Percentiles rank a stretch among this genome's conserved stretches.
Conservation (phyloP, 2,113 vertebrate species). For the cat (Felis catus) region F.catus_Fca126_mat1.0 CM031426.1:51201501-51202000, state of each 20-base stretch:
- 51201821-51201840: not conserved
- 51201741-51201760: not conserved
- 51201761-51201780: not conserved
- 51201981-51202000: not conserved
- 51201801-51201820: not conserved
- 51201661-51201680: not conserved
- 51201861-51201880: not conserved
- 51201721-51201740: not conserved
- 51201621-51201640: constrained; percentile 47
- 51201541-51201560: not conserved
- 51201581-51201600: not conserved
- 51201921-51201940: not conserved
- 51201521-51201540: not conserved
- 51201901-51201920: fast-evolving
- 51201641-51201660: not conserved
- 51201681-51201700: not conserved
- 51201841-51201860: not conserved
- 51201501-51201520: not conserved
- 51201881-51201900: not conserved
- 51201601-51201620: constrained; percentile 56
- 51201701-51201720: not conserved
- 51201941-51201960: not conserved
- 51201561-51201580: not conserved
- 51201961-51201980: not conserved
- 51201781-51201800: not conserved